Base-by-base conservation (phyloP, 2,113 vertebrate genomes). In the Megaceryle torquata region DNA sequence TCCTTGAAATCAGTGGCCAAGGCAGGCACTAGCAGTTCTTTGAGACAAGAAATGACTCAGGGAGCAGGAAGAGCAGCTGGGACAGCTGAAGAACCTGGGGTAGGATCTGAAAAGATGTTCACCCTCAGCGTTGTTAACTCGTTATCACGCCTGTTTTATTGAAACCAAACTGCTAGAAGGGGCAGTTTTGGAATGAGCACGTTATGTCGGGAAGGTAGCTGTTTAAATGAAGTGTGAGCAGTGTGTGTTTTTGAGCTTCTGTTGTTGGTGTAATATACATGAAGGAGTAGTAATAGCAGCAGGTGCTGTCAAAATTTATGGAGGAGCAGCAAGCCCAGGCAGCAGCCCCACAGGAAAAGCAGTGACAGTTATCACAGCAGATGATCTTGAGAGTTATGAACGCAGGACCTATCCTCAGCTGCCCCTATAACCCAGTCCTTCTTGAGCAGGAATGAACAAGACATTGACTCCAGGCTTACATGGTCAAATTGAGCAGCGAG, bases 301-400 rank as follows among this genome's bases (percentile, higher is more conserved):
- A 96, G 93, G 96, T 96, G 92, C 7, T 96, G 88, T 41, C 0
- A 0, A 53, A 94, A 96, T 96, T 95, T 96, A 95, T 85, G 91
- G 60, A 44, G 12, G 2, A 82, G 88, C 92, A 79, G 69, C 87
- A 63, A 88, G 91, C 86, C 65, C 77, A 65, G 84, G 70, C 54
- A 0, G 74, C 89, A 96, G 76, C 88, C 95, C 90, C 74, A 26
- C 90, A 94, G 95, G 91, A 94, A 72, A 70, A 91, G 60, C 83
- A 54, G 88, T 0, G 95, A 91, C 95, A 89, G 80, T 88, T 86
- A 70, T 80, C 17, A 37, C 65, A 72, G 96, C 95, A 95, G 92
- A 96, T 89, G 93, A 51, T 56, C 82, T 59, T 1, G 0, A 88
- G 93, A 94, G 71, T 96, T 84, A 90, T 57, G 72, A 44, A 39